phyloP scores from a whole-genome alignment of 2,113 vertebrate genomes.

The Polypterus bichir region DNA sequence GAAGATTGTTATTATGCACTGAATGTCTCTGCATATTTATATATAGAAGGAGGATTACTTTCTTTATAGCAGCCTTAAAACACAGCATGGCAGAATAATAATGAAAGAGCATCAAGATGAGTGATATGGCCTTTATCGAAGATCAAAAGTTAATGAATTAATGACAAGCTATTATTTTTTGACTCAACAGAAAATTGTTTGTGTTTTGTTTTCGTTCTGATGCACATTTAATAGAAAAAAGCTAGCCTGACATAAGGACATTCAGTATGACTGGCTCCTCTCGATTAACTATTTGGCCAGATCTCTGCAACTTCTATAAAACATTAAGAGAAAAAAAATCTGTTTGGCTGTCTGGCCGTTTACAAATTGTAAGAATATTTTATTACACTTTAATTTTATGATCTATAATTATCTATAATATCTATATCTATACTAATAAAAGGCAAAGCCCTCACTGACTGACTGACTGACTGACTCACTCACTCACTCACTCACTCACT shows the following conservation, averaged over 20 bases:
- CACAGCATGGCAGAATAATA: neutral
- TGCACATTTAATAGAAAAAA: conserved; percentile 3
- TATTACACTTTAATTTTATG: too few species aligned
- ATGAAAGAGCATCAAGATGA: conserved; percentile 5
- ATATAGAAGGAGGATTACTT: conserved; percentile 1
- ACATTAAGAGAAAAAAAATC: too few species aligned
- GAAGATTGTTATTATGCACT: conserved; percentile 1
- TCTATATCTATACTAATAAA: too few species aligned
- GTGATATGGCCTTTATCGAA: conserved; percentile 5
- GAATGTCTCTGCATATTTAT: neutral
- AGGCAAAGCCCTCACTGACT: too few species aligned
- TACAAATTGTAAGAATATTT: too few species aligned
- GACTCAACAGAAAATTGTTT: neutral
- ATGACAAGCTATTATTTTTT: neutral
- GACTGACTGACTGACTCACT: too few species aligned
- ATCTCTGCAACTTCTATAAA: neutral
- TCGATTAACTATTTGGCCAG: conserved; percentile 12
- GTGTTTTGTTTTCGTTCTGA: conserved; percentile 7
- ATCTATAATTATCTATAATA: too few species aligned
- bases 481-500: too few species aligned
- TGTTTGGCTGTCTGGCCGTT: too few species aligned
- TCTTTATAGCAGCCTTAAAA: conserved; percentile 1
- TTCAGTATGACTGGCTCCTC: conserved; percentile 11
- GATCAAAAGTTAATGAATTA: conserved; percentile 6
- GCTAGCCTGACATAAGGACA: neutral